Evolutionary conservation across 2,113 vertebrate species (phyloP).

Genomic region (Nothoprocta pentlandii): DNA sequence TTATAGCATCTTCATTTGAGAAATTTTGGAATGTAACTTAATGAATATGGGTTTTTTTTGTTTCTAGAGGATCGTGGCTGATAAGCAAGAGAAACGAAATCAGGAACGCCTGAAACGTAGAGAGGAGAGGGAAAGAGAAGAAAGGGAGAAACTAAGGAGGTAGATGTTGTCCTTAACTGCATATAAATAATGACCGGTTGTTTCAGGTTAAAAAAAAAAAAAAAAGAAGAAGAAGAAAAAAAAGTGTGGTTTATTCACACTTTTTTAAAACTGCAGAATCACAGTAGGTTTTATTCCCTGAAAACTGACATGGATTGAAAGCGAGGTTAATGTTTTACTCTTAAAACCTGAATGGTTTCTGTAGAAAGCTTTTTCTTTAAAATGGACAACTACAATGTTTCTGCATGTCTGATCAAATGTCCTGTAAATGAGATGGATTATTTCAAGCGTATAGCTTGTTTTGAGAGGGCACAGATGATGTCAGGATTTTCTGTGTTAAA

Average conservation of each 20-base stretch:
- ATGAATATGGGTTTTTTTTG: background rate
- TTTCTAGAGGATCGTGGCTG: slow-evolving; percentile 92
- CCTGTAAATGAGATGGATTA: background rate
- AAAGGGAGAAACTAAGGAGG: slow-evolving; percentile 86
- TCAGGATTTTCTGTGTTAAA: background rate
- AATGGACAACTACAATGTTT: background rate
- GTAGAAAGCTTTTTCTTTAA: background rate
- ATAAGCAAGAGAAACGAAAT: slow-evolving; percentile 93
- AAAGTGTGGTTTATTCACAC: background rate
- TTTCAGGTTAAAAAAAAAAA: background rate
- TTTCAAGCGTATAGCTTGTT: background rate
- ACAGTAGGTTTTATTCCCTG: background rate
- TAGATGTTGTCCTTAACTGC: slow-evolving; percentile 36
- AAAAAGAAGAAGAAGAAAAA: background rate
- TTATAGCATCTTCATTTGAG: background rate
- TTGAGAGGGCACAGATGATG: background rate
- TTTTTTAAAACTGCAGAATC: background rate
- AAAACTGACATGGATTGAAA: background rate
- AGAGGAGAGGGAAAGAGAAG: slow-evolving; percentile 92
- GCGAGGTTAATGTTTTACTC: background rate
- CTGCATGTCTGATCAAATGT: background rate
- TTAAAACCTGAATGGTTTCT: background rate
- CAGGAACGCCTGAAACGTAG: slow-evolving; percentile 90
- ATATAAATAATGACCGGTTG: background rate
- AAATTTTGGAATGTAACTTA: background rate